Conservation (phyloP, 2,888 invertebrate species). For the Tetanocera ferruginea region DNA sequence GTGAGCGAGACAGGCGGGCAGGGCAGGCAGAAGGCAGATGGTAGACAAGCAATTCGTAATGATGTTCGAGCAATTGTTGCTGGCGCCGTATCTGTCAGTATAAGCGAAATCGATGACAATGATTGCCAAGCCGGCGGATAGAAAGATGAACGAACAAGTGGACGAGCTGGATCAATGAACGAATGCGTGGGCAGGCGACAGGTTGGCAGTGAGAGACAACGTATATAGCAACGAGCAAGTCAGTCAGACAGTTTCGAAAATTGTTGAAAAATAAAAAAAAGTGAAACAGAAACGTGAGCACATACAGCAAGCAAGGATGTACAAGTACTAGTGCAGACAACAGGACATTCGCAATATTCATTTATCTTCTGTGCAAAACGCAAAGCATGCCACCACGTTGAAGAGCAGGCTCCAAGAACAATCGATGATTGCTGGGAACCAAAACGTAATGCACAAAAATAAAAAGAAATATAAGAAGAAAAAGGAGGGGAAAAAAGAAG, state of each 20-base stretch:
- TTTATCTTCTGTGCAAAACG: not conserved
- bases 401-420: not conserved
- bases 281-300: too few species aligned
- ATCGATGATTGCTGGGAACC: not conserved
- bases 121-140: not conserved
- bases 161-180: not conserved
- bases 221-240: not conserved
- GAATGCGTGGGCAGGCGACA: not conserved
- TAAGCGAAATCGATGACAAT: constrained; percentile 25
- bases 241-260: too few species aligned
- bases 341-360: not conserved
- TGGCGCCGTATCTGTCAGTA: constrained; percentile 14
- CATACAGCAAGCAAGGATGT: not conserved
- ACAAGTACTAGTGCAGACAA: not conserved
- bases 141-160: not conserved
- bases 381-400: not conserved
- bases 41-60: not conserved
- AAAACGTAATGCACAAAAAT: not conserved
- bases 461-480: not conserved
- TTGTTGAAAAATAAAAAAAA: too few species aligned
- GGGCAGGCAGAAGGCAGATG: not conserved
- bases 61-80: constrained; percentile 9
- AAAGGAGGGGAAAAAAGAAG: not conserved
- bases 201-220: not conserved
- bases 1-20: not conserved